Percentiles rank a stretch among this genome's conserved stretches.
These are phyloP conservation scores for Urocitellus parryii DNA, from an alignment of 2,113 vertebrate species.

Conservation along the genomic window DNA sequence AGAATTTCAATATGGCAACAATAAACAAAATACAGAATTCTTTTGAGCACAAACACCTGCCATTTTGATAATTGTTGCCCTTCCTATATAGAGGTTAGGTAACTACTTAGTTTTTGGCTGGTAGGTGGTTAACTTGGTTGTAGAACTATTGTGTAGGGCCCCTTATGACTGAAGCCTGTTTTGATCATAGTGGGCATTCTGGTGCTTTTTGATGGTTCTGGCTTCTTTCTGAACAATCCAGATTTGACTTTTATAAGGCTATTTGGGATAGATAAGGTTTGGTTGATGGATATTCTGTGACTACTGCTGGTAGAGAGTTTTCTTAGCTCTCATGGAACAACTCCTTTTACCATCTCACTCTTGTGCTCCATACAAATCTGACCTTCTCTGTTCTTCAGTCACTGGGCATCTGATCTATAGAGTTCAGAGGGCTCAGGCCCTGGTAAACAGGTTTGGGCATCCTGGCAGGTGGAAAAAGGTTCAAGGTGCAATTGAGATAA, in stretches of 20 bases:
- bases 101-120: not conserved
- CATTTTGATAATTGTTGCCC: not conserved
- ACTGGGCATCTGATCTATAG: too few species aligned
- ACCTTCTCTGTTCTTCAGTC: too few species aligned
- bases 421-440: too few species aligned
- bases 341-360: not conserved
- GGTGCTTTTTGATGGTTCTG: not conserved
- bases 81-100: not conserved
- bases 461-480: too few species aligned
- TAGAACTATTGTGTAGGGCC: not conserved
- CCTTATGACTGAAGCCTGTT: not conserved
- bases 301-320: not conserved
- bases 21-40: not conserved
- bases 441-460: too few species aligned
- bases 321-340: not conserved
- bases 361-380: too few species aligned
- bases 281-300: not conserved
- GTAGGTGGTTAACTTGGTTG: not conserved
- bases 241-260: not conserved
- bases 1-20: not conserved
- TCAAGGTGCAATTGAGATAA: too few species aligned
- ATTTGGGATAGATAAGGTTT: not conserved
- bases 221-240: not conserved
- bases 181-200: not conserved
- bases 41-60: not conserved